phyloP scores from a whole-genome alignment of 92 coral and sea anemone genomes.

The Siderastrea siderea region DNA sequence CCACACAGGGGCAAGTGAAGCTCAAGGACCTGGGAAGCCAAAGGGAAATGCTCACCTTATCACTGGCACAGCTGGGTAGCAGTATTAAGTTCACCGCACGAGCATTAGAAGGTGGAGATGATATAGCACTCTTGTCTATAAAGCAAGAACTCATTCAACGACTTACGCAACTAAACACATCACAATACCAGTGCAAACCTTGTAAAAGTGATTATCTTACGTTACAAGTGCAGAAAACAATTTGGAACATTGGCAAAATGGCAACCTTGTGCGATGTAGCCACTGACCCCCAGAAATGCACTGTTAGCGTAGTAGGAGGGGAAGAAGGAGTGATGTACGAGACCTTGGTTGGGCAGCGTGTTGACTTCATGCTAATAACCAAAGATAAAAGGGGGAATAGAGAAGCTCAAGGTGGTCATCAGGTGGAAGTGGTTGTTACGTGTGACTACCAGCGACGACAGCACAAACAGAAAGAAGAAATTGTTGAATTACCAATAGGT shows the following conservation, averaged over 20 bases:
- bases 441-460: too few relatives aligned
- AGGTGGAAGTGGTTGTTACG: not conserved
- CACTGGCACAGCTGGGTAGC: conserved; percentile 53
- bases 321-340: conserved; percentile 24
- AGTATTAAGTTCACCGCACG: conserved; percentile 62
- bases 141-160: conserved; percentile 55
- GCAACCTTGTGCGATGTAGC: not conserved
- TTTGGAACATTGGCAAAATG: not conserved
- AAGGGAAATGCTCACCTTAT: too few relatives aligned
- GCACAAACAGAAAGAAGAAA: too few relatives aligned
- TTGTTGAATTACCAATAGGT: too few relatives aligned
- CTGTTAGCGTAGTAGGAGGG: conserved; percentile 13
- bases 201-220: conserved; percentile 45
- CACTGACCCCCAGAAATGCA: not conserved
- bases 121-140: conserved; percentile 56
- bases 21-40: too few relatives aligned
- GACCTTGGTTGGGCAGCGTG: conserved; percentile 18
- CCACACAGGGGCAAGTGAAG: too few relatives aligned
- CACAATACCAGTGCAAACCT: conserved; percentile 30
- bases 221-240: not conserved
- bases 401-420: conserved; percentile 34
- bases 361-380: not conserved
- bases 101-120: conserved; percentile 63
- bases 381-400: not conserved
- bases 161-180: conserved; percentile 30